These are phyloP conservation scores for Myotis pilosus DNA, from an alignment of 2,797 vertebrate species.

Conservation along the genomic window DNA sequence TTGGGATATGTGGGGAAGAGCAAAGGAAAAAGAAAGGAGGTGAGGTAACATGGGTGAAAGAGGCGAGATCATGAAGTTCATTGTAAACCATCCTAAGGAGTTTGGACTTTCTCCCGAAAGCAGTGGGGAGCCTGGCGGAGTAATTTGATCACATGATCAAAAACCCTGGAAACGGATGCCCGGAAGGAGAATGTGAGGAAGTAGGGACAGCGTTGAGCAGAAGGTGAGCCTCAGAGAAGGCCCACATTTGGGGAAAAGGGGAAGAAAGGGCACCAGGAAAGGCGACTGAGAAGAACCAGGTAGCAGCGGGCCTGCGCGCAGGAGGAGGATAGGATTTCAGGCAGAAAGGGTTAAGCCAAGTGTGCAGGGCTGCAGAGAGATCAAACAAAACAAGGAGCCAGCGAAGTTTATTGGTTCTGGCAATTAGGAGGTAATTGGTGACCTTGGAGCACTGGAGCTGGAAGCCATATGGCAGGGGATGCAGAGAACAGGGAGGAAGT, in stretches of 20 bases:
- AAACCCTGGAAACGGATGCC: constrained; percentile 29
- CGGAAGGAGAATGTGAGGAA: neutral
- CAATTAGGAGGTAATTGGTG: constrained; percentile 64
- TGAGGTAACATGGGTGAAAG: neutral
- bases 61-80: neutral
- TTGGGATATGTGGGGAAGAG: neutral
- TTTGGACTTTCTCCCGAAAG: neutral
- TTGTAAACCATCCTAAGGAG: neutral
- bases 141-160: neutral
- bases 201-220: neutral
- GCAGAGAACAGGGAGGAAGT: neutral
- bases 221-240: neutral
- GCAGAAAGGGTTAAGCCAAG: constrained; percentile 43
- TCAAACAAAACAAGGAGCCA: constrained; percentile 56
- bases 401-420: constrained; percentile 72
- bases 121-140: neutral
- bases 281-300: constrained; percentile 7
- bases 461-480: constrained; percentile 49
- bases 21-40: neutral
- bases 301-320: neutral
- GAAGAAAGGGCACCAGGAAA: neutral
- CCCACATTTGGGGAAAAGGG: neutral
- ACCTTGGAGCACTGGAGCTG: constrained; percentile 40
- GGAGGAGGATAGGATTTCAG: constrained; percentile 52
- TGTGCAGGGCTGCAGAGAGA: neutral